Percentiles rank a stretch among this genome's conserved stretches.
Conservation (phyloP, 2,797 vertebrate genomes). For the Ammospiza maritima region DNA sequence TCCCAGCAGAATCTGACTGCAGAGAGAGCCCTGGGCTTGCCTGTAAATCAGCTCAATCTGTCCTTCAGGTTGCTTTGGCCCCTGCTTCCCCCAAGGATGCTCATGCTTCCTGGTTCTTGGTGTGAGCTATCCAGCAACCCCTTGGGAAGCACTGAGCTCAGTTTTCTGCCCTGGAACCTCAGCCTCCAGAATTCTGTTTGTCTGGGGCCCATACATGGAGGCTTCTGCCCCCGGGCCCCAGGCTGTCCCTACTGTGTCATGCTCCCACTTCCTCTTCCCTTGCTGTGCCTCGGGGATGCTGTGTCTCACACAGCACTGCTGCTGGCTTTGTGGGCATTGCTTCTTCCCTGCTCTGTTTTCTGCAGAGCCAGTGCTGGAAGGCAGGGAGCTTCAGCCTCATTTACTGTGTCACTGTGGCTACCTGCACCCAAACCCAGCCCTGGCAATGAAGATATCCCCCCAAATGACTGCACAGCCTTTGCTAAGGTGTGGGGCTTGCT, state of each 20-base stretch:
- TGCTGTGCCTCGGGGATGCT: background rate
- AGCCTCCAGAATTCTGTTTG: background rate
- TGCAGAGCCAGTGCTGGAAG: background rate
- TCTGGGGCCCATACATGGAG: fast-evolving
- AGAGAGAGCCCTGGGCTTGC: background rate
- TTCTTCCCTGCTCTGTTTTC: background rate
- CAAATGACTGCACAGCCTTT: background rate
- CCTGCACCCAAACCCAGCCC: background rate
- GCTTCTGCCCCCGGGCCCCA: background rate
- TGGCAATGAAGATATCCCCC: background rate
- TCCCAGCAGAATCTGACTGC: background rate
- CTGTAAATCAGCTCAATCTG: background rate
- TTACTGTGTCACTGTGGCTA: fast-evolving
- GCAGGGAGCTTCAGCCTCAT: background rate
- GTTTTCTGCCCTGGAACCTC: background rate
- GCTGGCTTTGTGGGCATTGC: background rate
- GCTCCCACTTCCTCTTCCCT: background rate
- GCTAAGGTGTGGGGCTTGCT: background rate
- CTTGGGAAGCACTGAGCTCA: background rate
- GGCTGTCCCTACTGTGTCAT: background rate
- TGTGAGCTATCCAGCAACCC: background rate
- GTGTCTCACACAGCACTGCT: background rate
- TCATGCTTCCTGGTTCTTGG: background rate
- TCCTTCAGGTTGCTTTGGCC: background rate
- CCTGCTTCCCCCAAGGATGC: background rate